A percentile compares a stretch with the other conserved stretches of the same genome.
phyloP scores from a whole-genome alignment of 1,140 invertebrate genomes.

The Thaumetopoea pityocampa region DNA sequence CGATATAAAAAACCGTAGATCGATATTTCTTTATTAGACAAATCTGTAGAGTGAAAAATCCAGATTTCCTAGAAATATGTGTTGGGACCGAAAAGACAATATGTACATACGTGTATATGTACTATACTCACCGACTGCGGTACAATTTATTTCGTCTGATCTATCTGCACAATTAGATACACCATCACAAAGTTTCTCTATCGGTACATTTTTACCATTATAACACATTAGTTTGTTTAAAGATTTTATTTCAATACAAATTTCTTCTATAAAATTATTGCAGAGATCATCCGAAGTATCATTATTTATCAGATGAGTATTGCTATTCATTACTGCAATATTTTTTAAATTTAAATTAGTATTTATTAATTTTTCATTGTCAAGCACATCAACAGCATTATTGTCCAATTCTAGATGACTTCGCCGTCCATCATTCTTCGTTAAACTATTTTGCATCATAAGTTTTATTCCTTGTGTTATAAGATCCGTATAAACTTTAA shows the following conservation, averaged over 20 bases:
- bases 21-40: no score
- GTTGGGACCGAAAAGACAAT: no score
- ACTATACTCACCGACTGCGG: constrained; percentile 33
- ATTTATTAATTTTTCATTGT: no score
- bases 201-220: constrained; percentile 27
- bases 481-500: constrained; percentile 16
- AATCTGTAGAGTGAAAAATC: no score
- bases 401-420: no score
- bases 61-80: no score
- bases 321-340: no score
- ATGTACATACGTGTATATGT: no score
- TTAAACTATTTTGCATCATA: constrained; percentile 12
- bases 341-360: no score
- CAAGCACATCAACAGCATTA: no score
- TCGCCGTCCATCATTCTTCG: background rate
- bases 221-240: constrained; percentile 38
- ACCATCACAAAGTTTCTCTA: constrained; percentile 47
- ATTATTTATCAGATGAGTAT: no score
- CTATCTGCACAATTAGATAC: constrained; percentile 34
- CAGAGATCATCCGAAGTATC: constrained; percentile 9
- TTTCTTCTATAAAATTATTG: constrained; percentile 15
- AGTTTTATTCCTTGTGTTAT: constrained; percentile 18
- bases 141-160: constrained; percentile 47
- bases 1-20: no score
- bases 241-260: constrained; percentile 35